Evolutionary conservation across 2,888 invertebrate species (phyloP).

Genomic region (Microchrysa polita): DNA sequence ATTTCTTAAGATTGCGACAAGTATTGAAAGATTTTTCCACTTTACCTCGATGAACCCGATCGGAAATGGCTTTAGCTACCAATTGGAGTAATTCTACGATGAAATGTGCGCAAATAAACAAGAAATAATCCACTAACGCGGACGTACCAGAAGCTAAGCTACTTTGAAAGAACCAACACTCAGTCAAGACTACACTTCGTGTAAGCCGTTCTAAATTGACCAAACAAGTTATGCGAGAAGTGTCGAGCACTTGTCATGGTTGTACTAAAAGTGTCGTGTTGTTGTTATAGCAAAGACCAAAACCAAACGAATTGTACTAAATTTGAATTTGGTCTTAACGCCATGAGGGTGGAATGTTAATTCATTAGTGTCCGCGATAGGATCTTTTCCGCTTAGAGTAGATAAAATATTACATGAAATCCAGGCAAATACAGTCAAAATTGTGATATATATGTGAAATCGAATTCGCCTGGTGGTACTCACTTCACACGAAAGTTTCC

Average conservation of each 20-base stretch:
- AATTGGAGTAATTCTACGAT: background rate
- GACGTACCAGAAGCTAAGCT: background rate
- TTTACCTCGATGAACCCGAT: background rate
- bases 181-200: background rate
- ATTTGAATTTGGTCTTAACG: no score
- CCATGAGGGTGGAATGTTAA: no score
- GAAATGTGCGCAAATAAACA: slow-evolving; percentile 2
- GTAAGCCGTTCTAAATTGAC: slow-evolving; percentile 4
- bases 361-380: no score
- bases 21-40: no score
- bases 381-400: no score
- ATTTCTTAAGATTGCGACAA: no score
- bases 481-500: no score
- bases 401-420: no score
- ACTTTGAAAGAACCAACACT: slow-evolving; percentile 24
- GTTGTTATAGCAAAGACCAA: background rate
- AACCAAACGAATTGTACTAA: background rate
- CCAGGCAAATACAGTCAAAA: no score
- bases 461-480: no score
- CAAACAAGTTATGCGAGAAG: slow-evolving; percentile 10
- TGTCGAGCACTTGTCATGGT: background rate
- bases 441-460: no score
- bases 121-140: background rate
- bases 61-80: background rate
- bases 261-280: background rate